Base-by-base conservation (phyloP, 2,113 vertebrate species). In the Pagrus major region DNA sequence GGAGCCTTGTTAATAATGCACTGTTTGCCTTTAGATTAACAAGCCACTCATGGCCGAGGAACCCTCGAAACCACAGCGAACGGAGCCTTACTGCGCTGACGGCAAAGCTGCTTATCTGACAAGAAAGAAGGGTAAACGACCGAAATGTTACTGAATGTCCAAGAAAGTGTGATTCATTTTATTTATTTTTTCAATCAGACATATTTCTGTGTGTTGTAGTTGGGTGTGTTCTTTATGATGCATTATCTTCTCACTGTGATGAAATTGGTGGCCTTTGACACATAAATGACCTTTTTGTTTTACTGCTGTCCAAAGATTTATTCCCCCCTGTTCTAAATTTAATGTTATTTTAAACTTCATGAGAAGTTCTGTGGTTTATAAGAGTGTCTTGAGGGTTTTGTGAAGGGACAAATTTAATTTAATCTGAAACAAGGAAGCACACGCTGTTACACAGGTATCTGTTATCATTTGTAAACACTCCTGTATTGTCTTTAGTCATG, bases 11-110 rank as follows among this genome's bases (percentile, higher is more conserved):
- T 49, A 78, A 58, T 84, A 47, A 46, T n/a, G 16, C 23, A 7
- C 67, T 63, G 21, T 81, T 82, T 80, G 56, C 39, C 84, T 90
- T 27, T 25, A 91, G 89, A 92, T 87, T 89, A 88, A 78, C 39
- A 7, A 20, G 31, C 37, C 58, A 18, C 35, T 56, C 44, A 4
- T 31, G 39, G 6, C 79, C 31, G 88, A 76, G 4, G 78, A 77
- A 71, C 18, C 58, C 27, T 56, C 46, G 39, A 25, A 79, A 73
- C 29, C 41, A 54, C 42, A 2, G 69, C 42, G 44, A 42, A 41
- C 9, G 21, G 59, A 78, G 27, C 42, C 47, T 71, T 46, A n/a
- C 35, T 60, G 59, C n/a, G 6, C 59, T 25, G 63, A 75, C 21
- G 29, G 52, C 15, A 35, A 39, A 63, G 27, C 70, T 42, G 54